A percentile compares a stretch with the other conserved stretches of the same genome.
phyloP scores from a whole-genome alignment of 2,888 invertebrate genomes.

The Antitype chi region DNA sequence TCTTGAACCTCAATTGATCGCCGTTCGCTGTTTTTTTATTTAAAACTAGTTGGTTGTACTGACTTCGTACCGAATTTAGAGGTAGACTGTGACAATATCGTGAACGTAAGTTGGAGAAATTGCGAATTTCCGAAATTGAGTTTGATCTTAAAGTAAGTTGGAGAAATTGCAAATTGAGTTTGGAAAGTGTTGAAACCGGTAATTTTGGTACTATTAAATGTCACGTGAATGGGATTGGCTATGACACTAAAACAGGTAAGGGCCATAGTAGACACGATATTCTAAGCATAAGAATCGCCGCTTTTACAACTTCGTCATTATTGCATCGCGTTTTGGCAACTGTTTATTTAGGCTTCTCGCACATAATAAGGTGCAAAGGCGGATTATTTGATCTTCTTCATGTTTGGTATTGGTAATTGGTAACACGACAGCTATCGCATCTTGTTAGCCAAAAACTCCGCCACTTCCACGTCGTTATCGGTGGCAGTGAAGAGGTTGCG shows the following conservation, averaged over 20 bases:
- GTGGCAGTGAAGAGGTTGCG: not conserved
- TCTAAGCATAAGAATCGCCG: not conserved
- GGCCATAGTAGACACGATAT: not conserved
- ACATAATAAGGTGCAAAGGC: too few relatives aligned
- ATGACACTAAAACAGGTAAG: not conserved
- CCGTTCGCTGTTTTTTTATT: slow-evolving; percentile 71
- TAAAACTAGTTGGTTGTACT: slow-evolving; percentile 52
- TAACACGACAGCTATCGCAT: not conserved
- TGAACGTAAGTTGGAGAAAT: not conserved
- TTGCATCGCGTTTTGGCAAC: too few relatives aligned
- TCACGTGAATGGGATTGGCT: not conserved
- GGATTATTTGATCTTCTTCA: not conserved
- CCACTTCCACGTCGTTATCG: not conserved
- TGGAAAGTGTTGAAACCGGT: not conserved
- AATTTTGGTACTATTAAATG: slow-evolving; percentile 5
- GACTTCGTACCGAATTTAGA: slow-evolving; percentile 43
- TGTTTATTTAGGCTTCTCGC: not conserved
- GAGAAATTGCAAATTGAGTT: not conserved
- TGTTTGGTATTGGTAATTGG: too few relatives aligned
- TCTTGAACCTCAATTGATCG: slow-evolving; percentile 78
- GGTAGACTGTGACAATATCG: not conserved
- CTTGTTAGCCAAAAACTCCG: too few relatives aligned
- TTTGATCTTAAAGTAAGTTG: not conserved
- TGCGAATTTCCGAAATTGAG: not conserved
- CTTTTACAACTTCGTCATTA: not conserved